Conservation (phyloP, 2,888 invertebrate genomes). For the Leucophenga maculata region DNA sequence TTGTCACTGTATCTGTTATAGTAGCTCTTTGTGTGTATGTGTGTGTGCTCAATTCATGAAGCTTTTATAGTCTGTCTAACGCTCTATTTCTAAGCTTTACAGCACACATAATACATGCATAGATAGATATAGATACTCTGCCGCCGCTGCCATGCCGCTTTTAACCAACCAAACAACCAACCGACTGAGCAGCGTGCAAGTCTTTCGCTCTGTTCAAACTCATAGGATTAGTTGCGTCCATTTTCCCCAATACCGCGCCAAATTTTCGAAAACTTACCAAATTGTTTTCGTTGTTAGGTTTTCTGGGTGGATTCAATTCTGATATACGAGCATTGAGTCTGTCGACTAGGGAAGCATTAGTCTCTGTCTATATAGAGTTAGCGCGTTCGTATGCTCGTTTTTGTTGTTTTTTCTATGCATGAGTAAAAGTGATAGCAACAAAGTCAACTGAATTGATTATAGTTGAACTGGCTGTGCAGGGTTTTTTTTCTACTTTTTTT, state of each 20-base stretch:
- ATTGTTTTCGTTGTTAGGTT: constrained; percentile 64
- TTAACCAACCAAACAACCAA: background rate
- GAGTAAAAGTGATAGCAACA: constrained; percentile 41
- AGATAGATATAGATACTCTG: too few species aligned
- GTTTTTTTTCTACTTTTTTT: constrained; percentile 24
- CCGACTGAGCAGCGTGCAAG: background rate
- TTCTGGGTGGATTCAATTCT: constrained; percentile 62
- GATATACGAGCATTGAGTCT: constrained; percentile 54
- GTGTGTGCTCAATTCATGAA: constrained; percentile 42
- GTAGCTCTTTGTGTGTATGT: background rate
- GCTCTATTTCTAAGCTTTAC: constrained; percentile 62
- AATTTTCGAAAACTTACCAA: constrained; percentile 66
- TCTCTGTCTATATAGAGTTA: constrained; percentile 41
- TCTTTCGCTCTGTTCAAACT: constrained; percentile 11
- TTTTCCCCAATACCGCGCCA: constrained; percentile 44
- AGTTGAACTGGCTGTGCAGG: constrained; percentile 41
- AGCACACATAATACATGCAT: constrained; percentile 48
- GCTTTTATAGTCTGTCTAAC: constrained; percentile 63
- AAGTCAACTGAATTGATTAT: constrained; percentile 59
- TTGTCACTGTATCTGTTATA: constrained; percentile 4
- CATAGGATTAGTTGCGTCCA: constrained; percentile 23
- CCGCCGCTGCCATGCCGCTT: background rate
- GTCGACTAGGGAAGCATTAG: constrained; percentile 43
- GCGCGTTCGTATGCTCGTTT: constrained; percentile 28
- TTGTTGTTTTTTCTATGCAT: constrained; percentile 26